phyloP scores from a whole-genome alignment of 1,140 invertebrate genomes.

The Theocolax elegans region DNA sequence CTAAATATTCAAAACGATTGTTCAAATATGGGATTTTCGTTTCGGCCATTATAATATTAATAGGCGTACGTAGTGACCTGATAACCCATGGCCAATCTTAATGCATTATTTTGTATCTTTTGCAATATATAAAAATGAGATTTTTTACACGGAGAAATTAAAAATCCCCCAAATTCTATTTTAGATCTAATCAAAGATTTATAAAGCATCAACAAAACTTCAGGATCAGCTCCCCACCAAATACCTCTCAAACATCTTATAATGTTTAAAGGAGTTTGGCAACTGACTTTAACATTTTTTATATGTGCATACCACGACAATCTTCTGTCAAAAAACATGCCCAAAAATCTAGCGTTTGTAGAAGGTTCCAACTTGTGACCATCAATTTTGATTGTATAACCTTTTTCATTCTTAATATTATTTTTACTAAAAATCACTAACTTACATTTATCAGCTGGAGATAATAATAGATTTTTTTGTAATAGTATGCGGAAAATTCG shows the following conservation, averaged over 20 bases:
- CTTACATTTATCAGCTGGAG: too few species aligned
- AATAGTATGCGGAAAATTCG: too few species aligned
- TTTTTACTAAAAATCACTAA: too few species aligned
- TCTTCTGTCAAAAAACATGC: not conserved
- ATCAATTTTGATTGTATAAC: too few species aligned
- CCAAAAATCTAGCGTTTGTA: not conserved
- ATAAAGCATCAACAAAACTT: too few species aligned
- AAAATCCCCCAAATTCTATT: slow-evolving; percentile 7
- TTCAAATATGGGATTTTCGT: not conserved
- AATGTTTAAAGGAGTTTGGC: not conserved
- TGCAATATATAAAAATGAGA: not conserved
- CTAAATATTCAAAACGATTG: slow-evolving; percentile 1
- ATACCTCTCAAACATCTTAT: not conserved
- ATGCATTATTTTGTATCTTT: slow-evolving; percentile 2
- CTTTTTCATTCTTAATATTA: too few species aligned
- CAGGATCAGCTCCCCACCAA: slow-evolving; percentile 4
- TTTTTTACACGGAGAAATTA: not conserved
- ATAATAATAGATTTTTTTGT: too few species aligned
- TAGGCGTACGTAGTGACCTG: slow-evolving; percentile 12
- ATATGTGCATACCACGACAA: not conserved
- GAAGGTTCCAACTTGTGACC: too few species aligned
- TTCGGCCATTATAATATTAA: slow-evolving; percentile 17
- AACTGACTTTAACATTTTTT: not conserved
- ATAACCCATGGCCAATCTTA: slow-evolving; percentile 22
- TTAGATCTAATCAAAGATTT: slow-evolving; percentile 9